Evolutionary conservation across 1,140 invertebrate species (phyloP).

Genomic region (Saccostrea echinata): DNA sequence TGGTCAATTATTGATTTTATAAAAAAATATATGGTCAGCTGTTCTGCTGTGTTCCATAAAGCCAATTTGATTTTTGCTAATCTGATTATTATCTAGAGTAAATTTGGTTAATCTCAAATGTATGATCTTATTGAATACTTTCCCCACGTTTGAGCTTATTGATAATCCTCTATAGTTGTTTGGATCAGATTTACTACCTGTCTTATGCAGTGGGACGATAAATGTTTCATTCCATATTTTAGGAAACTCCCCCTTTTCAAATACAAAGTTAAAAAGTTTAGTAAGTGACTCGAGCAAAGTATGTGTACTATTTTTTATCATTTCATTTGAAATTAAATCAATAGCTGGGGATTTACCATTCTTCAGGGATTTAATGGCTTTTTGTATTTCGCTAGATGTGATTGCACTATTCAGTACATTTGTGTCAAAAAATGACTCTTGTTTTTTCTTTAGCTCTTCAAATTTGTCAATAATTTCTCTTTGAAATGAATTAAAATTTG

Average conservation of each 20-base stretch:
- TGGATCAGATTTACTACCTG: no score
- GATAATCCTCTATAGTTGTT: no score
- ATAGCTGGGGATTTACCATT: not conserved
- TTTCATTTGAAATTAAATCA: conserved; percentile 17
- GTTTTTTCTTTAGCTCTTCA: no score
- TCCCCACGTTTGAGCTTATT: conserved; percentile 20
- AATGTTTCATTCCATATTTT: conserved; percentile 11
- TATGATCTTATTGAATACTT: conserved; percentile 46
- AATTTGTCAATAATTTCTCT: no score
- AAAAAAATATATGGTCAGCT: no score
- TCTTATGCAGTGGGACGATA: not conserved
- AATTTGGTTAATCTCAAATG: not conserved
- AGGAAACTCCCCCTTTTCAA: conserved; percentile 28
- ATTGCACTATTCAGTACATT: no score
- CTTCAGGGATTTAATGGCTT: not conserved
- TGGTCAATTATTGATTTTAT: no score
- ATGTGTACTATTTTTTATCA: conserved; percentile 31
- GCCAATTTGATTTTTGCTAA: conserved; percentile 48
- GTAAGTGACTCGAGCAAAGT: not conserved
- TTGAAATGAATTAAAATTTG: no score
- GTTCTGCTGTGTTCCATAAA: no score
- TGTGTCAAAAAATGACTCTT: no score
- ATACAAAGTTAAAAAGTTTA: conserved; percentile 41
- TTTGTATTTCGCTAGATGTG: not conserved
- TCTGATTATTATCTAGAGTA: conserved; percentile 20